Evolutionary conservation across 2,888 invertebrate species (phyloP).

Genomic region (Orthosia gothica): DNA sequence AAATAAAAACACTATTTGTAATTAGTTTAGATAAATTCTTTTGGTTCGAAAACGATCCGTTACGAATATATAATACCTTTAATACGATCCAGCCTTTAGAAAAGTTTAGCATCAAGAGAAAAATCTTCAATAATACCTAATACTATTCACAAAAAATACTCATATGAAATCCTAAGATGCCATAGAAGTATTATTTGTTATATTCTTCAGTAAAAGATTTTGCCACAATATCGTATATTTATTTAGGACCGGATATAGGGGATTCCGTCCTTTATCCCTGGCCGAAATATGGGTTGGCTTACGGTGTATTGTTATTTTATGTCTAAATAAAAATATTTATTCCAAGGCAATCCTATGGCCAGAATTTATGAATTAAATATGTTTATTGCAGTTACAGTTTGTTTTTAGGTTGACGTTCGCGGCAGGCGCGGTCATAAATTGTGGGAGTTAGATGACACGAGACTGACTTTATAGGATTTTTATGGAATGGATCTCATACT

Average conservation of each 20-base stretch:
- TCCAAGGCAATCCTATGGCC: slow-evolving; percentile 12
- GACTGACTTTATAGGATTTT: background rate
- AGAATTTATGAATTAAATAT: slow-evolving; percentile 43
- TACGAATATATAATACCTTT: background rate
- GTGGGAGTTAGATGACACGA: background rate
- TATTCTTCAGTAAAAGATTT: slow-evolving; percentile 41
- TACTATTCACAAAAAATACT: slow-evolving; percentile 28
- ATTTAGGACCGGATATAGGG: slow-evolving; percentile 54
- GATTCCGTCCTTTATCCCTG: slow-evolving; percentile 54
- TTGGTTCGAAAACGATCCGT: background rate
- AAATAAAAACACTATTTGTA: too few species aligned
- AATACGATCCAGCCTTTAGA: too few species aligned
- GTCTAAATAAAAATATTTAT: slow-evolving; percentile 58
- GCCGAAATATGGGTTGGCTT: slow-evolving; percentile 47
- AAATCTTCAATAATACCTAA: slow-evolving; percentile 22
- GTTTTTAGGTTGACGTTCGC: background rate
- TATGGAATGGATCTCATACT: background rate
- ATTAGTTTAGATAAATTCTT: too few species aligned
- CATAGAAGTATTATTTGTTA: slow-evolving; percentile 33
- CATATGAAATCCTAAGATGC: slow-evolving; percentile 23
- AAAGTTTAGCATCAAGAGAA: background rate
- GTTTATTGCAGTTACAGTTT: slow-evolving; percentile 9
- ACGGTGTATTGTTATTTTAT: slow-evolving; percentile 55
- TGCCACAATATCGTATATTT: slow-evolving; percentile 52
- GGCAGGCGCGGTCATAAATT: background rate